phyloP scores from a whole-genome alignment of 2,797 vertebrate genomes.

The Muscicapa comitata region DNA sequence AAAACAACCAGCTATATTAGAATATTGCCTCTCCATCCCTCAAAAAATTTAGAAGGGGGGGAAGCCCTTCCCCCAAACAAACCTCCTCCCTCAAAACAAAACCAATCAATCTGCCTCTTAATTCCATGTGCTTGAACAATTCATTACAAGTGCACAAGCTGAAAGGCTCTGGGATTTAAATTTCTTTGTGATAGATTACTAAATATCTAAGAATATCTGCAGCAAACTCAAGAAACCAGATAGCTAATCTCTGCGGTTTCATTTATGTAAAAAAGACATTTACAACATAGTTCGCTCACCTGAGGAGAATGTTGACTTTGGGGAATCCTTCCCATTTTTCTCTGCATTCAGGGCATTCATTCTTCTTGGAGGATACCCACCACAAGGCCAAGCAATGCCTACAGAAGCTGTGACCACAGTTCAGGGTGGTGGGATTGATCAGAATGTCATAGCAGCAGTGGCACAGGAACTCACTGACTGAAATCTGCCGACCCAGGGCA shows the following conservation, averaged over 20 bases:
- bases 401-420: slow-evolving; percentile 95
- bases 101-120: not conserved
- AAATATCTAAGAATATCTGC: not conserved
- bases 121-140: not conserved
- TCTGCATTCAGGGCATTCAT: slow-evolving; percentile 91
- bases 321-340: slow-evolving; percentile 94
- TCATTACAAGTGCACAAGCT: not conserved
- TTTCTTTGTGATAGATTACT: accelerated
- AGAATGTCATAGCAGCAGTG: slow-evolving; percentile 95
- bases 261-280: not conserved
- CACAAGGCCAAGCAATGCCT: slow-evolving; percentile 92
- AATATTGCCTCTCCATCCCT: not conserved
- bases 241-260: not conserved
- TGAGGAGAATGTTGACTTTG: slow-evolving; percentile 92
- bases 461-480: slow-evolving; percentile 87
- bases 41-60: not conserved
- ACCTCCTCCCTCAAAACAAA: not conserved
- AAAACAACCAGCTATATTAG: not conserved
- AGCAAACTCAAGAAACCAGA: not conserved
- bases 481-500: slow-evolving; percentile 63
- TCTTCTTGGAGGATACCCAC: slow-evolving; percentile 89
- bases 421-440: slow-evolving; percentile 92
- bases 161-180: not conserved
- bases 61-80: not conserved
- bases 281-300: slow-evolving; percentile 69